Evolutionary conservation across 2,888 invertebrate genomes (phyloP).

Genomic region (Pseudococcus longispinus): DNA sequence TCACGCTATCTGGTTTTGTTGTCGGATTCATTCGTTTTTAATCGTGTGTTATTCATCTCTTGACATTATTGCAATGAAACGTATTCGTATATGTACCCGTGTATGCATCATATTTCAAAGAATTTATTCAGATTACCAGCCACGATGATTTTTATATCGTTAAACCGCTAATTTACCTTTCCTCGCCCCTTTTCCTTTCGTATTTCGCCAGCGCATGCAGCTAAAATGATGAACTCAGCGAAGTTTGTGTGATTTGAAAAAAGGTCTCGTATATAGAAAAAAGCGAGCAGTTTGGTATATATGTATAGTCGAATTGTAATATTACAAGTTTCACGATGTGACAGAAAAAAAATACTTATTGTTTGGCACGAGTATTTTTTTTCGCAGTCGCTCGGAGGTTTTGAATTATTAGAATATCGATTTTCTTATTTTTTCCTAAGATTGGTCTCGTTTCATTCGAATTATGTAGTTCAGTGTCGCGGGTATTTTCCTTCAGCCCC

Average conservation of each 20-base stretch:
- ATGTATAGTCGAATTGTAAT: too few species aligned
- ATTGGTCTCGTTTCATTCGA: constrained; percentile 4
- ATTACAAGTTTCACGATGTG: not conserved
- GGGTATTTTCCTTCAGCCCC: not conserved
- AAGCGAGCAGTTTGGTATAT: not conserved
- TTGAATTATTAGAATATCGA: not conserved
- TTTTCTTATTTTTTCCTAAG: not conserved
- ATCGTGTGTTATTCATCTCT: not conserved
- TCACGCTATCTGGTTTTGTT: constrained; percentile 25
- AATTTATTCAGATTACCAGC: constrained; percentile 21
- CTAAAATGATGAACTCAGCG: not conserved
- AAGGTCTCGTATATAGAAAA: not conserved
- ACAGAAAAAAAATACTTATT: not conserved
- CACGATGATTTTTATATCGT: not conserved
- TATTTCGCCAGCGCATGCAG: too few species aligned
- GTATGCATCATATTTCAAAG: constrained; percentile 33
- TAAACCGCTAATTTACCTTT: not conserved
- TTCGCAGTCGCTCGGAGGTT: not conserved
- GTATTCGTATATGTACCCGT: not conserved
- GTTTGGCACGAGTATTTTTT: constrained; percentile 3
- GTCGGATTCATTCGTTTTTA: not conserved
- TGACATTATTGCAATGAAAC: not conserved
- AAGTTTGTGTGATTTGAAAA: not conserved
- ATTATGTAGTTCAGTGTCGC: not conserved
- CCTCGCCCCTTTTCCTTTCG: too few species aligned